A percentile compares a stretch with the other conserved stretches of the same genome.
phyloP scores from a whole-genome alignment of 2,797 vertebrate species.

The Aselliscus stoliczkanus region DNA sequence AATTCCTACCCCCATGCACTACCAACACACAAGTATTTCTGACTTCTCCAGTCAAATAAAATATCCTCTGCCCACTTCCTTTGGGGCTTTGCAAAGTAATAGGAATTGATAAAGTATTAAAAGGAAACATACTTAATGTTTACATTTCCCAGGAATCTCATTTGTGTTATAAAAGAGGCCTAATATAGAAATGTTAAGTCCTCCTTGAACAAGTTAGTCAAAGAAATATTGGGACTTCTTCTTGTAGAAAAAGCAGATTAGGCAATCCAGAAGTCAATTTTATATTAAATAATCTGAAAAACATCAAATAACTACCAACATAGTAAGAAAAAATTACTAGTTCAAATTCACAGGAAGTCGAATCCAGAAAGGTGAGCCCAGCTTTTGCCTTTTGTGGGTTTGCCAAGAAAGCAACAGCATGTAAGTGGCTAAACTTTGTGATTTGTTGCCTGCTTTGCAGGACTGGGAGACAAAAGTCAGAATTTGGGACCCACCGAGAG shows the following conservation, averaged over 20 bases:
- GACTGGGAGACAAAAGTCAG: not conserved
- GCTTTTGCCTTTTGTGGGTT: not conserved
- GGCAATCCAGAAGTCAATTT: not conserved
- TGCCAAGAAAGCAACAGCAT: not conserved
- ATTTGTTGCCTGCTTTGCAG: not conserved
- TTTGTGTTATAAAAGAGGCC: not conserved
- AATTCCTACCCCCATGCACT: not conserved
- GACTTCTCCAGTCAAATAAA: not conserved
- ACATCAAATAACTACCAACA: constrained; percentile 29
- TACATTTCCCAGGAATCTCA: not conserved
- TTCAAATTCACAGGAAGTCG: not conserved
- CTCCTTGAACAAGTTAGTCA: not conserved
- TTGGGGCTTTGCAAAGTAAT: not conserved
- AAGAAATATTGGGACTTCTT: not conserved
- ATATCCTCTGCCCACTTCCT: not conserved
- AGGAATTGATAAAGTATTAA: not conserved
- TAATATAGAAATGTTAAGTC: not conserved
- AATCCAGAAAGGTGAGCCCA: not conserved
- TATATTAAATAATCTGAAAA: not conserved
- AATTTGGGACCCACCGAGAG: not conserved
- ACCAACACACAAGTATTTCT: not conserved
- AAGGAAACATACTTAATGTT: not conserved
- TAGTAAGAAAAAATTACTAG: not conserved
- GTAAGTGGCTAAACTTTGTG: not conserved
- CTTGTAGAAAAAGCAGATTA: not conserved